These are phyloP conservation scores for Ophion obscuratus DNA, from an alignment of 2,888 invertebrate genomes.

Conservation along the genomic window DNA sequence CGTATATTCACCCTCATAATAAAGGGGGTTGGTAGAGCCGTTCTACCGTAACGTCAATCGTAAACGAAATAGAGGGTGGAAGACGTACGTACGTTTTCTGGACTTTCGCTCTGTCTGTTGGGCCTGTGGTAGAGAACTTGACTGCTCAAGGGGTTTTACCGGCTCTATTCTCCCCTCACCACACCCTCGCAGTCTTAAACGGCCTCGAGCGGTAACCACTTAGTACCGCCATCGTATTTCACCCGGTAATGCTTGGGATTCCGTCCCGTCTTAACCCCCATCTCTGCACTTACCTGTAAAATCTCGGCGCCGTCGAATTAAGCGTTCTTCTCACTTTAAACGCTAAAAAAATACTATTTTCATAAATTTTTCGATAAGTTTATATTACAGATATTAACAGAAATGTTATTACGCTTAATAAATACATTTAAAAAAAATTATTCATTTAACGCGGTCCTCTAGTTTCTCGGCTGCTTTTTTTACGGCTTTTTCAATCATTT, in stretches of 20 bases:
- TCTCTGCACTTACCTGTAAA: conserved; percentile 18
- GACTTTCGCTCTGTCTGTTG: conserved; percentile 15
- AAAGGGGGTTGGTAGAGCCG: conserved; percentile 21
- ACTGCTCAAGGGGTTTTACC: conserved; percentile 10
- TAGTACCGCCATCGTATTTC: conserved; percentile 72
- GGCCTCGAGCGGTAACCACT: conserved; percentile 76
- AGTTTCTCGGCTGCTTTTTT: no score
- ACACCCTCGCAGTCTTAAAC: conserved; percentile 56
- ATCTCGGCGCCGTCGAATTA: conserved; percentile 29
- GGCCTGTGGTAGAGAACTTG: conserved; percentile 27
- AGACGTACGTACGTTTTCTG: conserved; percentile 34
- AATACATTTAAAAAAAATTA: no score
- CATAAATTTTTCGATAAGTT: no score
- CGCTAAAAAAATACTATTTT: no score
- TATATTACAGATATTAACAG: no score
- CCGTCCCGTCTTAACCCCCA: not conserved
- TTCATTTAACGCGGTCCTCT: no score
- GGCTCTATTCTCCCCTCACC: conserved; percentile 17
- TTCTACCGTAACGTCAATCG: conserved; percentile 54
- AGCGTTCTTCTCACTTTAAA: no score
- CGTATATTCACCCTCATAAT: conserved; percentile 40
- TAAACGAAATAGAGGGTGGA: conserved; percentile 54
- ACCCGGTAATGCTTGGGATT: conserved; percentile 65
- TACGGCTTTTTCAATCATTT: no score
- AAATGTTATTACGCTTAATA: no score